Conservation (phyloP, 1,140 invertebrate genomes). For the Bradysia coprophila region DNA sequence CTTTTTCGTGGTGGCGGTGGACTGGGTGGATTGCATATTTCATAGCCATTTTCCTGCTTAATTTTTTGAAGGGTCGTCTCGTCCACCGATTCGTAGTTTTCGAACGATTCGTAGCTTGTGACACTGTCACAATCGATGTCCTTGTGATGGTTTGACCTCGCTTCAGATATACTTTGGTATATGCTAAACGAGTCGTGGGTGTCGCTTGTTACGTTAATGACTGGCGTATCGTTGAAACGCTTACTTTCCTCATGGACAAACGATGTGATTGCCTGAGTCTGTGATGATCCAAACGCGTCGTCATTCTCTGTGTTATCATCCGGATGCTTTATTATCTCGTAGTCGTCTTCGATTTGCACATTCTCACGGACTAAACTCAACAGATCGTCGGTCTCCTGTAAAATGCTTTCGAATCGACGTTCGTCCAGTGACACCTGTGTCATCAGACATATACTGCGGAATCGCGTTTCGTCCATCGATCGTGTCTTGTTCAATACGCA, state of each 20-base stretch:
- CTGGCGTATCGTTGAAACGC: no score
- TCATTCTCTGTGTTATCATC: not conserved
- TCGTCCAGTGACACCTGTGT: not conserved
- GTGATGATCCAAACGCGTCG: no score
- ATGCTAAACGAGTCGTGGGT: constrained; percentile 13
- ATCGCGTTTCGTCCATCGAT: constrained; percentile 13
- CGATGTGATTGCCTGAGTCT: not conserved
- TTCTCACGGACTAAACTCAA: not conserved
- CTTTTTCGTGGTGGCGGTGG: constrained; percentile 5
- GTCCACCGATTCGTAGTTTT: constrained; percentile 19
- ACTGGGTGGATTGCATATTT: constrained; percentile 13
- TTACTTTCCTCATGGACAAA: not conserved
- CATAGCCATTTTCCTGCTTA: constrained; percentile 14
- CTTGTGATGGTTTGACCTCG: not conserved
- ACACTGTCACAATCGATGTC: not conserved
- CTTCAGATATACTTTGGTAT: constrained; percentile 17
- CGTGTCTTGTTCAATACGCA: constrained; percentile 10
- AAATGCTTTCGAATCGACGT: not conserved
- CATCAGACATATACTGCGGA: not conserved
- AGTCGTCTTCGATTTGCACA: not conserved
- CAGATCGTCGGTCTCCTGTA: not conserved
- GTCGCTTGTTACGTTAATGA: no score
- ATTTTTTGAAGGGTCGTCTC: constrained; percentile 6
- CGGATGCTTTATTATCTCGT: not conserved
- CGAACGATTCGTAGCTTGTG: constrained; percentile 6